Base-by-base conservation (phyloP, 2,797 vertebrate genomes). In the Phyllotis vaccarum region DNA sequence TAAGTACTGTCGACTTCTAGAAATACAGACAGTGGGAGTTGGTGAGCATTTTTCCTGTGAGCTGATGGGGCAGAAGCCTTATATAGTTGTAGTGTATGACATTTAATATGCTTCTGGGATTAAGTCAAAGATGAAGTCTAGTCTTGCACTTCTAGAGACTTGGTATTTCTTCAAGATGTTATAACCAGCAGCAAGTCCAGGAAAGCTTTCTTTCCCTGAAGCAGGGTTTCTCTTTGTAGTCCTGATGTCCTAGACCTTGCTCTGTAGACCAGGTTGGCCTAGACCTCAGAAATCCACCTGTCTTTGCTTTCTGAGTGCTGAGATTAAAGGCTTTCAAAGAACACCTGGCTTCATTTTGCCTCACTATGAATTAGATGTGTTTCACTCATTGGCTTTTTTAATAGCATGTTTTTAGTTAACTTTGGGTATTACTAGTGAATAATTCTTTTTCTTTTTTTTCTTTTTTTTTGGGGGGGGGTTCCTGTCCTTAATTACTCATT, bases 351-450 rank as follows among this genome's bases (percentile, higher is more conserved):
- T 62, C 31, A 68, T 96, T 98, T 96, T 91, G 37, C 56, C 62
- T 12, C 27, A 52, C 37, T 92, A 29, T 97, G 80, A 94, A 85
- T 95, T 94, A 86, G 64, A 72, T 88, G 37, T 92, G 81, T 94
- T 85, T 90, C 76, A 95, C 29, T 85, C 62, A 82, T 12, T 96
- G 87, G 68, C 22, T 64, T 96, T 92, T 66, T 96, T 49, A 49
- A 62, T 70, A 93, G n/a, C 93, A 85, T 95, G 75, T 92, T 93
- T 94, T 97, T 91, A 76, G 82, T 95, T 94, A 76, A 96, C 56
- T 92, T 93, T 86, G 64, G 89, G 79, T 93, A 92, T 89, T 95
- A 24, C 87, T 81, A 96, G 72, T 58, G 43, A 89, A 70, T 92
- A n/a, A 91, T n/a, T 96, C 75, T 49, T n/a, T 8, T 70, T 27